These are phyloP conservation scores for Pseudomyrmex dendroicus DNA, from an alignment of 1,140 invertebrate genomes.

Conservation along the genomic window DNA sequence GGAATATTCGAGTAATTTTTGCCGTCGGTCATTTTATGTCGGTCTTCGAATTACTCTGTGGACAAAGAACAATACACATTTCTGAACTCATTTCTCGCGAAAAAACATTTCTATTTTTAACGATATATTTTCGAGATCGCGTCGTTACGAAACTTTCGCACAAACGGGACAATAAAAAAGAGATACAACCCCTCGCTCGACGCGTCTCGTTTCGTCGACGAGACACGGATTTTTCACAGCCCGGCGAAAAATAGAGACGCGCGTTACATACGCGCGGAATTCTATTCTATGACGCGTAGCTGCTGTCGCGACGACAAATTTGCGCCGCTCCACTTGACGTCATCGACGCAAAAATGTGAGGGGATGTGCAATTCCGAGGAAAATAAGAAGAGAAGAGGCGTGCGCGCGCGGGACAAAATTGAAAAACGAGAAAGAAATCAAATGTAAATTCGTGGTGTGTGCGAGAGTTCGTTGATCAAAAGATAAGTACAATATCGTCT, in stretches of 20 bases:
- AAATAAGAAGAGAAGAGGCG: constrained; percentile 21
- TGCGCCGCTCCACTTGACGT: constrained; percentile 25
- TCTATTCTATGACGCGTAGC: constrained; percentile 47
- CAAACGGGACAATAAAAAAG: constrained; percentile 6
- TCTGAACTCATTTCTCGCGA: no score
- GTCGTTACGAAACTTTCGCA: background rate
- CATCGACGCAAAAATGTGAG: constrained; percentile 13
- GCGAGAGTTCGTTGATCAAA: background rate
- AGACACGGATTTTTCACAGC: constrained; percentile 39
- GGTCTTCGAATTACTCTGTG: background rate
- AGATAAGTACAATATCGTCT: constrained; percentile 1
- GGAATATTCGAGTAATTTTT: background rate
- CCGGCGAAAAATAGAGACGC: constrained; percentile 15
- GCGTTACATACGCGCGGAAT: constrained; percentile 33
- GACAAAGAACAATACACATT: no score
- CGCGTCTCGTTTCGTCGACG: constrained; percentile 29
- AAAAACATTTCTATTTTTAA: background rate
- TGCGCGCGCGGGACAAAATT: constrained; percentile 14
- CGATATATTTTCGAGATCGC: constrained; percentile 1
- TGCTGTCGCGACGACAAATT: constrained; percentile 30
- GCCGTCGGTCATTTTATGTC: background rate
- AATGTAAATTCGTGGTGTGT: background rate
- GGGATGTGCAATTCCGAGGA: background rate
- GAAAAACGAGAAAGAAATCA: constrained; percentile 7
- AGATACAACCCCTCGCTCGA: constrained; percentile 9